Base-by-base conservation (phyloP, 2,797 vertebrate species). In the Mionectes olivaceus region DNA sequence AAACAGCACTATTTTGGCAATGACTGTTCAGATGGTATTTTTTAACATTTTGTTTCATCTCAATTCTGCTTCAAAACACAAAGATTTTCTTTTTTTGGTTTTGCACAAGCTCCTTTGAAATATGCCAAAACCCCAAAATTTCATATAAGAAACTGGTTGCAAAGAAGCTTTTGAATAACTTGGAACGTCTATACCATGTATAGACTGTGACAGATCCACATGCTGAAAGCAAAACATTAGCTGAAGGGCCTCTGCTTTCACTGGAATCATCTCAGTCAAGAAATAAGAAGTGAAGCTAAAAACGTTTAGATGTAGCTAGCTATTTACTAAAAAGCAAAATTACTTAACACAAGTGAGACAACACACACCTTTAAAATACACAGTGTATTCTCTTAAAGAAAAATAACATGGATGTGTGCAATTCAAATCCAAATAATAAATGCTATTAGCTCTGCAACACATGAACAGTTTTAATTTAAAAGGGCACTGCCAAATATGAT, bases 391-490 rank as follows among this genome's bases (percentile, higher is more conserved):
- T 76, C 27, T 57, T 67, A 47, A 64, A 70, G 39, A 91, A 53
- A 6, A 35, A 6, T 27, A 80, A 68, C 25, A 9, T 52, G 35
- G 37, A 83, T 1, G 2, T 7, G 7, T 39, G 25, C 15, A 68
- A 63, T 53, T 86, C 82, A 47, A 91, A 90, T 55, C 4, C 22
- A 69, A n/a, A 57, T 47, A 78, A 47, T 7, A 74, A 74, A 19
- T 17, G 33, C 15, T 60, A 60, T 37, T 39, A 79, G 27, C 17
- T 50, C 60, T 80, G 64, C 10, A 88, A 73, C 18, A 61, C 3
- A 73, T 0, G 15, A 95, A 39, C 55, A 93, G 94, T 49, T 95
- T 71, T 50, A 56, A 94, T 94, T 96, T 95, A 95, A 95, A 95
- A 89, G 94, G 77, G 88, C 93, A 94, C 61, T 90, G 81, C 56